Evolutionary conservation across 2,113 vertebrate genomes (phyloP).

Genomic region (Phasianus colchicus): DNA sequence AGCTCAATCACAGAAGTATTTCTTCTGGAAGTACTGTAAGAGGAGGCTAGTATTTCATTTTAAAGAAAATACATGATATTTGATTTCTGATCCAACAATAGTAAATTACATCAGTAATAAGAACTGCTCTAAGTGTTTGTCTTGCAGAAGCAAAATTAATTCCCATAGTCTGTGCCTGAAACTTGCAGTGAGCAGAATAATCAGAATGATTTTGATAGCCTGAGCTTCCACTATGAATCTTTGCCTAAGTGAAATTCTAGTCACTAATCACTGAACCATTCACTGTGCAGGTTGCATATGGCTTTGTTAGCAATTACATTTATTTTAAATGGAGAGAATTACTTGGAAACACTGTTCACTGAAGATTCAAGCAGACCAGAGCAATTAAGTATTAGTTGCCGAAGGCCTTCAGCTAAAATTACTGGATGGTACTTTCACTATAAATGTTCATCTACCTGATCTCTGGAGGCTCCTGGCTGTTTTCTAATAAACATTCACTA

Average conservation of each 20-base stretch:
- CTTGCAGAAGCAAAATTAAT: background rate
- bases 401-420: constrained; percentile 30
- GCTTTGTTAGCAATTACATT: constrained; percentile 62
- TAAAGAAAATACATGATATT: background rate
- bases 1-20: background rate
- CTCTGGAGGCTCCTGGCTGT: background rate
- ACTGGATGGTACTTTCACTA: background rate
- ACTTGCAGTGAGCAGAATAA: constrained; percentile 8
- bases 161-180: background rate
- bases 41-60: background rate
- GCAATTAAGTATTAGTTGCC: constrained; percentile 47
- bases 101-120: background rate
- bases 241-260: constrained; percentile 45
- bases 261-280: constrained; percentile 62
- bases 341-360: constrained; percentile 26
- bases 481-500: background rate
- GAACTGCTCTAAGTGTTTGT: background rate
- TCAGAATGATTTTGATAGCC: constrained; percentile 38
- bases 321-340: constrained; percentile 49
- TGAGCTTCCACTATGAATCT: background rate
- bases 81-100: background rate
- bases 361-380: constrained; percentile 56
- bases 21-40: background rate
- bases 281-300: constrained; percentile 27
- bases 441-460: background rate